A percentile compares a stretch with the other conserved stretches of the same genome.
phyloP scores from a whole-genome alignment of 2,888 invertebrate genomes.

The Magallana nippona region DNA sequence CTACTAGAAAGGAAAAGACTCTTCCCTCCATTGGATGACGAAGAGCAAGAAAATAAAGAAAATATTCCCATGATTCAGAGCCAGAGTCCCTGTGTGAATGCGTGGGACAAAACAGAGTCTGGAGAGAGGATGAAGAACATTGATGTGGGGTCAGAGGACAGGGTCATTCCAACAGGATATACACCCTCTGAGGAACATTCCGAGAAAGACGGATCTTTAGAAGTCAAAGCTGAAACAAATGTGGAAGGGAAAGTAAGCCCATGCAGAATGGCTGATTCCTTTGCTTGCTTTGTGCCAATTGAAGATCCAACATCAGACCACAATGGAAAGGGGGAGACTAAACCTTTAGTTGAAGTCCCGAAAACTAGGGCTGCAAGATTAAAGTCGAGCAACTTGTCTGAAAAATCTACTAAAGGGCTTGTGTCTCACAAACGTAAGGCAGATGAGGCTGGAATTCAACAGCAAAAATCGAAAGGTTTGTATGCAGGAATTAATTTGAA shows the following conservation, averaged over 20 bases:
- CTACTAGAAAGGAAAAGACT: conserved; percentile 55
- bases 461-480: background rate
- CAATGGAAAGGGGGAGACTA: background rate
- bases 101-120: too few species aligned
- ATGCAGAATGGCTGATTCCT: background rate
- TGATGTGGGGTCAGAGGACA: too few species aligned
- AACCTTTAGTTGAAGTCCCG: background rate
- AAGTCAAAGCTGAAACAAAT: too few species aligned
- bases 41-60: conserved; percentile 37
- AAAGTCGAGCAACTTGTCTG: background rate
- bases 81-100: background rate
- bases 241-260: background rate
- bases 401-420: background rate
- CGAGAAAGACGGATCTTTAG: too few species aligned
- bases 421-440: background rate
- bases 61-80: background rate
- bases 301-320: background rate
- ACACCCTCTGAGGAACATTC: too few species aligned
- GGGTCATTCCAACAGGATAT: too few species aligned
- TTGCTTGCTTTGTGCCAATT: background rate
- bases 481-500: background rate
- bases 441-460: conserved; percentile 3
- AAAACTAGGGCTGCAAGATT: background rate
- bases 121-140: too few species aligned
- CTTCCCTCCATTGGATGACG: conserved; percentile 40